Percentiles rank a stretch among this genome's conserved stretches.
These are phyloP conservation scores for Netelia virgata DNA, from an alignment of 2,888 invertebrate genomes.

Conservation along the genomic window DNA sequence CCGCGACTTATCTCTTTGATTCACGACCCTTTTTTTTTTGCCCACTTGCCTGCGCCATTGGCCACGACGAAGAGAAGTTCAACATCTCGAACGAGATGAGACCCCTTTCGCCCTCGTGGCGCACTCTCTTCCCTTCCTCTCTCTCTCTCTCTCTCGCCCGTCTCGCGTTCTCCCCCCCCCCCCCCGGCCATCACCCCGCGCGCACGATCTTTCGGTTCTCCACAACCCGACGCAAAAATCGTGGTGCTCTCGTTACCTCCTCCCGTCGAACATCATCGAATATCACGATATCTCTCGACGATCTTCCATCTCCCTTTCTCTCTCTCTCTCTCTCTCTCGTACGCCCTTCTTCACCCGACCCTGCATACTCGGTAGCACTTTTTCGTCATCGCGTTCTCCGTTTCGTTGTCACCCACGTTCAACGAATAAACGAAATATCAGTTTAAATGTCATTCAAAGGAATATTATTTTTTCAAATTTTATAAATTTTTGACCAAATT, in stretches of 20 bases:
- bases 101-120: constrained; percentile 43
- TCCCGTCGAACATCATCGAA: constrained; percentile 37
- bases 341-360: not conserved
- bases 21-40: constrained; percentile 7
- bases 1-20: constrained; percentile 2
- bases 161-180: not conserved
- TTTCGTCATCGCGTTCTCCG: not conserved
- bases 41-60: constrained; percentile 55
- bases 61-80: constrained; percentile 35
- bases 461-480: not conserved
- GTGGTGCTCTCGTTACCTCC: constrained; percentile 48
- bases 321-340: not conserved
- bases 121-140: constrained; percentile 14
- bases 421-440: not conserved
- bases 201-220: constrained; percentile 17
- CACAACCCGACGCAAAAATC: constrained; percentile 22
- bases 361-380: not conserved
- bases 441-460: not conserved
- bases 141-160: not conserved
- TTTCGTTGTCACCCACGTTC: not conserved
- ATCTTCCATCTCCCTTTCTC: not conserved
- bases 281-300: constrained; percentile 46
- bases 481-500: no score
- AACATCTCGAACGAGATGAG: constrained; percentile 48
- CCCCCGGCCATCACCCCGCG: not conserved